Base-by-base conservation (phyloP, 2,888 invertebrate genomes). In the Bimastos eiseni region DNA sequence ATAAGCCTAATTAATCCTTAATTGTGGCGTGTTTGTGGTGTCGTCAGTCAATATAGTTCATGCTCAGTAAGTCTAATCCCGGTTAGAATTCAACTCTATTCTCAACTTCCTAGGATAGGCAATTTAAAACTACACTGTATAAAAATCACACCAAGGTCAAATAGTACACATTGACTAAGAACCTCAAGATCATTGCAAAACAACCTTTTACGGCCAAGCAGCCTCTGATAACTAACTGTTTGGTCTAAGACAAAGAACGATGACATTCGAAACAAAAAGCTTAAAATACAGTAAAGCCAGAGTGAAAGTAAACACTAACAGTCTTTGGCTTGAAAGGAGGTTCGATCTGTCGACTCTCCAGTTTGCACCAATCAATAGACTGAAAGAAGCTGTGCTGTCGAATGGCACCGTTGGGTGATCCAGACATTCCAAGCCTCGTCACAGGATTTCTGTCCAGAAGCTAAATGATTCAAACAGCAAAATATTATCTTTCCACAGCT, bases 301-400 rank as follows among this genome's bases (percentile, higher is more conserved):
- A 13, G 11, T n/a, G 70, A 49, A 70, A 70, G n/a, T n/a, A n/a
- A 55, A 30, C 36, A 95, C 96, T 96, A 96, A 98, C 99, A 96
- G 99, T 97, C 95, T 97, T 97, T 0, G 99, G 99, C 95, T 97
- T 98, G 95, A 98, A 99, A 0, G 99, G 99, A 49, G 99, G 97
- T 90, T 98, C 97, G 70, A 99, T 96, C 94, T 97, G 97, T 92
- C 98, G 96, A 91, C 97, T 96, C 95, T 99, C 99, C 92, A 99
- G 96, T 92, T 97, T 96, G 92, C 97, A 97, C 99, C 99, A 99
- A 93, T 97, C 97, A 92, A 98, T 97, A 89, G 96, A 96, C 92
- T 96, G 96, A 96, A 99, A 99, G 96, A 99, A 99, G 90, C 97
- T 96, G 94, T 99, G 99, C 92, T 97, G 97, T 91, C 97, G 96